Conservation (phyloP, 2,888 invertebrate species). For the Heteromyza rotundicornis region DNA sequence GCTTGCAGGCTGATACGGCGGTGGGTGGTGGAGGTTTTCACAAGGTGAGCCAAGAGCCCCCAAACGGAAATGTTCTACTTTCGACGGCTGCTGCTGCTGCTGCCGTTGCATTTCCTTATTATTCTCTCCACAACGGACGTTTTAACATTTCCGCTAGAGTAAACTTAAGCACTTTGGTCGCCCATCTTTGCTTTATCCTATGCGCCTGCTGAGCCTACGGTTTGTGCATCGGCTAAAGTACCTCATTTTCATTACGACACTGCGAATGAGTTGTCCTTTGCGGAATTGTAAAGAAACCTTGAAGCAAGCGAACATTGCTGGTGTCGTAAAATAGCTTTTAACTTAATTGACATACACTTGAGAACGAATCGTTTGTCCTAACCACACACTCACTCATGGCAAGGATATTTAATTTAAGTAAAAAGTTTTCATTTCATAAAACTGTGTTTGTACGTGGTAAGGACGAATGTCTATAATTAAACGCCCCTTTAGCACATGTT, state of each 20-base stretch:
- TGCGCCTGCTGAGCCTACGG: not conserved
- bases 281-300: no score
- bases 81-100: not conserved
- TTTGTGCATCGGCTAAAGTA: not conserved
- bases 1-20: not conserved
- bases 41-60: no score
- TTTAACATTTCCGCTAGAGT: constrained; percentile 41
- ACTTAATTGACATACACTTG: constrained; percentile 35
- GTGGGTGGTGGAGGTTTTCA: no score
- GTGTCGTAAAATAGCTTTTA: constrained; percentile 37
- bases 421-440: no score
- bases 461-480: constrained; percentile 24
- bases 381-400: no score
- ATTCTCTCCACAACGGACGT: constrained; percentile 27
- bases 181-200: constrained; percentile 17
- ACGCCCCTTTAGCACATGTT: constrained; percentile 29
- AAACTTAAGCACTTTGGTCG: constrained; percentile 22
- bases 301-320: no score
- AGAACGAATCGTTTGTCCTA: not conserved
- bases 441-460: no score
- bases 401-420: constrained; percentile 25
- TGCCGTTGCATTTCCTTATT: constrained; percentile 16
- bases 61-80: no score
- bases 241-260: constrained; percentile 8
- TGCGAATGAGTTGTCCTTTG: not conserved